Base-by-base conservation (phyloP, 2,888 invertebrate species). In the Cantharis rufa region DNA sequence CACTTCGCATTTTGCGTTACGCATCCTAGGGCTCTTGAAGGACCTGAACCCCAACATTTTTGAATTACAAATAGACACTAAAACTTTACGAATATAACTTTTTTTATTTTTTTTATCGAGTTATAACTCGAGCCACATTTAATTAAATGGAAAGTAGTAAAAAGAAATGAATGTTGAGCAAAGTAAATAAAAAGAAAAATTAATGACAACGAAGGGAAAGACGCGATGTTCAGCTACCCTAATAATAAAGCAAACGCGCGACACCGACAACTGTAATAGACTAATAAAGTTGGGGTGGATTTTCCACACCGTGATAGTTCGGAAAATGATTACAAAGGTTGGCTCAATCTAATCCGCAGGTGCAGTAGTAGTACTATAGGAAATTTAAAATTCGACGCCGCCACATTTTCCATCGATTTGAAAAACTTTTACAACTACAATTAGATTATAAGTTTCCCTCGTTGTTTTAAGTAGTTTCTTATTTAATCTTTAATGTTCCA, bases 1-100 rank as follows among this genome's bases (percentile, higher is more conserved):
- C 78, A 94, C 90, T 89, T 94, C 94, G 88, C 91, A 93, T 87
- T 91, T 90, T 82, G 91, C 91, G 87, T 91, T 91, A 85, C 94
- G 89, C 79, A 93, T 89, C 70, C 93, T 90, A 71, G 73, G 71
- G 63, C 77, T 75, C 81, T 91, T 91, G 84, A 91, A 91, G 74
- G 91, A 90, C 88, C 91, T 90, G 83, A 91, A 89, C 70, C 92
- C 91, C 85, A 92, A 90, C 92, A 92, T 92, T 76, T 48, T 48
- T 48, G 48, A 48, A 48, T 48, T 48, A n/a, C 13, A 48, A 48
- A 32, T 13, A 13, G 48, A 1, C 48, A 72, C 11, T 69, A 76
- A 71, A 27, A 75, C 32, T 68, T 63, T 15, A 48, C n/a, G 48
- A 63, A 70, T 11, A 61, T 27, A 69, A 69, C 24, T 32, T 32